These are phyloP conservation scores for Griposia aprilina DNA, from an alignment of 2,888 invertebrate species.

Conservation along the genomic window DNA sequence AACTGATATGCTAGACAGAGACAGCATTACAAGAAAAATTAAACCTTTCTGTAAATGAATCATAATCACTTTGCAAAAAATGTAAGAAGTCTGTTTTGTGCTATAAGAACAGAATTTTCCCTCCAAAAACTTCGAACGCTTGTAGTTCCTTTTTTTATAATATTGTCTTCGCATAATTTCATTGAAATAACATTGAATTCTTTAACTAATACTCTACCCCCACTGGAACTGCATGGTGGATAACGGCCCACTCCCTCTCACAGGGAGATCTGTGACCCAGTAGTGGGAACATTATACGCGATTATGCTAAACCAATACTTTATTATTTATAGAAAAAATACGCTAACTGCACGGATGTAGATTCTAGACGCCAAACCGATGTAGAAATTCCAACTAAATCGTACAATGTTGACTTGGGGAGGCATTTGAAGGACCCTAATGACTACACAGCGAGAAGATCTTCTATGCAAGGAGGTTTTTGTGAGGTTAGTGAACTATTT, in stretches of 20 bases:
- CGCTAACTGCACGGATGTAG: constrained; percentile 87
- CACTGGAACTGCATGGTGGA: neutral
- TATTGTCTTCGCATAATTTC: too few relatives aligned
- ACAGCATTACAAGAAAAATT: neutral
- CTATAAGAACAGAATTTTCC: neutral
- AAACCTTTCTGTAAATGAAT: neutral
- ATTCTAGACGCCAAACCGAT: constrained; percentile 70
- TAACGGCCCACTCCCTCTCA: neutral
- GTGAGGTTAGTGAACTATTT: constrained; percentile 78
- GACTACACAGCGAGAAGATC: constrained; percentile 84
- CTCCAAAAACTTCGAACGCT: too few relatives aligned
- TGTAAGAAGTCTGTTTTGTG: too few relatives aligned
- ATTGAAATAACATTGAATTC: neutral
- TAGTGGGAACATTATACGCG: neutral
- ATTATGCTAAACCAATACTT: neutral
- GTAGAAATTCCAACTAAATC: constrained; percentile 62
- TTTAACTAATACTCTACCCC: neutral
- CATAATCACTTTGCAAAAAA: neutral
- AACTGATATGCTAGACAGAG: neutral
- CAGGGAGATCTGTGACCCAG: neutral
- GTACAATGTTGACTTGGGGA: constrained; percentile 80
- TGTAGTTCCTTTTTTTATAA: neutral
- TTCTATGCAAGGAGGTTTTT: constrained; percentile 83
- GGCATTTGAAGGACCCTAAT: constrained; percentile 83
- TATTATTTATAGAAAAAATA: constrained; percentile 80